A percentile compares a stretch with the other conserved stretches of the same genome.
These are phyloP conservation scores for Frieseomelitta varia DNA, from an alignment of 1,140 invertebrate genomes.

Conservation along the genomic window DNA sequence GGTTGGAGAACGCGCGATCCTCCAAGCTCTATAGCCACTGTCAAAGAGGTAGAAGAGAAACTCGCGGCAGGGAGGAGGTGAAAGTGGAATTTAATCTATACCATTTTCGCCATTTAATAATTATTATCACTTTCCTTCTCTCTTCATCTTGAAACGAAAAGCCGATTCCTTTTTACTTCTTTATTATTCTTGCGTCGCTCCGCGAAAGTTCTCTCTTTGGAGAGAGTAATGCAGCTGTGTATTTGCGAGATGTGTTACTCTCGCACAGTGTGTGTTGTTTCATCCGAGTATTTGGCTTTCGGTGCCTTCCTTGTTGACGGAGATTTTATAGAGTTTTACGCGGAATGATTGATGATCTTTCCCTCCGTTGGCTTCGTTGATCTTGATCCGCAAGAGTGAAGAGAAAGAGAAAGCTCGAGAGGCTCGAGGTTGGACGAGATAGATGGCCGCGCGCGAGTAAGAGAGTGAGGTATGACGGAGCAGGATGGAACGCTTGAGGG, in stretches of 20 bases:
- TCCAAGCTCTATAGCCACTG: conserved; percentile 8
- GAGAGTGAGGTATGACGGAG: conserved; percentile 25
- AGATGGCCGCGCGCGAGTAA: neutral
- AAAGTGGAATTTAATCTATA: neutral
- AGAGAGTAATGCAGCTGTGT: neutral
- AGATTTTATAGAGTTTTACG: neutral
- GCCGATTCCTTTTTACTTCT: neutral
- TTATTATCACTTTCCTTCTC: neutral
- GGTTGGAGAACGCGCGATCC: too few relatives aligned
- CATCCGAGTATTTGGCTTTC: neutral
- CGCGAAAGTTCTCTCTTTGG: too few relatives aligned
- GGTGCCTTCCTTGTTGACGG: neutral
- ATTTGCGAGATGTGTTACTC: neutral
- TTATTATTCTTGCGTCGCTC: too few relatives aligned
- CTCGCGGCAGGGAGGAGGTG: neutral
- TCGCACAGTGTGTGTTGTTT: neutral
- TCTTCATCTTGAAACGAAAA: too few relatives aligned
- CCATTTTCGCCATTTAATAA: too few relatives aligned
- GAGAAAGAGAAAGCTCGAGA: neutral
- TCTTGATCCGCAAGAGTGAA: neutral
- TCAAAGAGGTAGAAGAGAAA: neutral
- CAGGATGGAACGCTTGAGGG: conserved; percentile 42
- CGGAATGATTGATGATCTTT: neutral
- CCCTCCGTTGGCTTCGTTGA: neutral
- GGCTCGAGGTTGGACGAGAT: neutral